Percentiles rank a stretch among this genome's conserved stretches.
Conservation (phyloP, 1,140 invertebrate genomes). For the Macrobrachium rosenbergii region DNA sequence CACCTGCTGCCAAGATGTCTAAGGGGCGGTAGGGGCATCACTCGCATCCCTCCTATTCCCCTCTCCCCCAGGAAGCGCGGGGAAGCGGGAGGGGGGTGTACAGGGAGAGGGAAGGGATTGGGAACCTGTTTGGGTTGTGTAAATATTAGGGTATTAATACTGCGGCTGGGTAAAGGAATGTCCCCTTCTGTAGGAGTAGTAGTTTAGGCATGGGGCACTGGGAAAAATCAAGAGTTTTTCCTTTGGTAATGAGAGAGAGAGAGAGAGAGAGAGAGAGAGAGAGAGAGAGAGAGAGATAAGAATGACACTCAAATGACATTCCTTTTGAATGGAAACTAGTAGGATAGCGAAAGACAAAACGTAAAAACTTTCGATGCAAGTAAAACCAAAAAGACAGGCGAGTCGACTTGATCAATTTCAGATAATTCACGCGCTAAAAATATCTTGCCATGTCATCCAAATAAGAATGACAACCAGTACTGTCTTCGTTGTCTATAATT, state of each 20-base stretch:
- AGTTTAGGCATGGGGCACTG: background rate
- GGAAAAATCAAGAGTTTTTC: background rate
- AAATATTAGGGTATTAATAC: background rate
- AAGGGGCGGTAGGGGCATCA: no score
- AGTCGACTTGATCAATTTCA: no score
- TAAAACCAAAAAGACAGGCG: no score
- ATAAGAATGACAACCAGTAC: no score
- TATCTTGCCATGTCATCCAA: no score
- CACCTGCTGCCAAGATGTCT: slow-evolving; percentile 47
- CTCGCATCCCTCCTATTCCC: background rate
- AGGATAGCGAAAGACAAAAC: background rate
- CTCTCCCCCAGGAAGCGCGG: background rate
- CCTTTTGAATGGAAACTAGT: no score
- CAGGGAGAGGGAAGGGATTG: background rate
- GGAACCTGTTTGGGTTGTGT: background rate
- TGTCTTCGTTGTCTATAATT: no score
- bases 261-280: background rate
- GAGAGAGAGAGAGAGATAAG: background rate
- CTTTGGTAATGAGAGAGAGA: background rate
- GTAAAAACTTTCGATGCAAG: no score
- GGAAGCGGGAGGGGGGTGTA: background rate
- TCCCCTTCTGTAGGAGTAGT: background rate
- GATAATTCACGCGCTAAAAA: no score
- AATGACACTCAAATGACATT: no score
- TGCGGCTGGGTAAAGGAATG: background rate